Conservation (phyloP, 1,140 invertebrate genomes). For the Pentalonia nigronervosa region DNA sequence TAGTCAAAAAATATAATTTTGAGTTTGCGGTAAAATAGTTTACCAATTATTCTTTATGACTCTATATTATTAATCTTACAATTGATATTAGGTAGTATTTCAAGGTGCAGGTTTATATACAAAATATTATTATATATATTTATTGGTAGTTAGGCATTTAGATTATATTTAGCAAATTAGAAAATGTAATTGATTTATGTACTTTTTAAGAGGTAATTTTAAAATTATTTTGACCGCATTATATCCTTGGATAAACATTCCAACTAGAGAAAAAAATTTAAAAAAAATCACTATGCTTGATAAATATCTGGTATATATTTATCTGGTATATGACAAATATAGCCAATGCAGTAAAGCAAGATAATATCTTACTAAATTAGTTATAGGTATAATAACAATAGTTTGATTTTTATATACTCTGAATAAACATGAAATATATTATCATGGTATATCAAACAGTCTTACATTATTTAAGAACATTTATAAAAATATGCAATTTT, state of each 20-base stretch:
- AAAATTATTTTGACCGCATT: background rate
- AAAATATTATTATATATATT: background rate
- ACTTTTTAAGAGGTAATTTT: background rate
- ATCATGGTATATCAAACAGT: background rate
- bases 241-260: background rate
- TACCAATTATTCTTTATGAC: background rate
- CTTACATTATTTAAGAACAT: background rate
- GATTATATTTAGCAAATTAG: background rate
- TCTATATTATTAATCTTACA: background rate
- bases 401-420: background rate
- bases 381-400: background rate
- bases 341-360: background rate
- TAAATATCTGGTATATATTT: background rate
- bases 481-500: background rate
- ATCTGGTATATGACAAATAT: background rate
- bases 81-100: background rate
- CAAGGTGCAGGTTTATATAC: background rate
- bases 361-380: background rate
- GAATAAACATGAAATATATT: background rate
- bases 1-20: background rate
- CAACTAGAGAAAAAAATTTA: background rate
- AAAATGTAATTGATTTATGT: background rate
- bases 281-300: background rate
- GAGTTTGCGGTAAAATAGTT: background rate
- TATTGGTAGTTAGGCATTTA: background rate